phyloP scores from a whole-genome alignment of 2,113 vertebrate species.

The Oryzias curvinotus region DNA sequence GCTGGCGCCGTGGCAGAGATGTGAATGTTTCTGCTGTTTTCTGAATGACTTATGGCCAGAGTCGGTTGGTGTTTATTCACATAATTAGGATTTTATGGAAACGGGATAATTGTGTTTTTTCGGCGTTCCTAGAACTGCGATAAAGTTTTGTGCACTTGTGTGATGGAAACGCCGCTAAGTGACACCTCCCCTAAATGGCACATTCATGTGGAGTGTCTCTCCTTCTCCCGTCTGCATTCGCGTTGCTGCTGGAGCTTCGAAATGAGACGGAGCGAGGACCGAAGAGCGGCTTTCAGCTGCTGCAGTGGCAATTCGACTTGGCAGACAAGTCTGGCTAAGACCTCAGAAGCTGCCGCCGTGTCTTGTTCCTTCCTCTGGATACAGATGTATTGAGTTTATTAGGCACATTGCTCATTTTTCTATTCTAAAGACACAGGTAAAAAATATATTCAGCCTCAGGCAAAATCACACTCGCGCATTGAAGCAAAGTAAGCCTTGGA shows the following conservation, averaged over 20 bases:
- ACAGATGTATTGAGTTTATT: conserved; percentile 31
- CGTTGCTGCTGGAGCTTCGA: conserved; percentile 12
- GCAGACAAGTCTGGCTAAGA: conserved; percentile 25
- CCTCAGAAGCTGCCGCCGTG: conserved; percentile 45
- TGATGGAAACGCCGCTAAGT: background rate
- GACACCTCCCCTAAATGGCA: conserved; percentile 17
- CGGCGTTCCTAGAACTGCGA: too few relatives aligned
- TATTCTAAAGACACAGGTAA: conserved; percentile 37
- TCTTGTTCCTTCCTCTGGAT: background rate
- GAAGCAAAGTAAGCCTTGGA: conserved; percentile 16
- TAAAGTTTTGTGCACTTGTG: too few relatives aligned
- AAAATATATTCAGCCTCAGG: conserved; percentile 32
- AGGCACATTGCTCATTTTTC: conserved; percentile 15
- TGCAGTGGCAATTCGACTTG: conserved; percentile 51
- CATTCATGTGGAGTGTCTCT: background rate
- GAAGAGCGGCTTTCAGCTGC: conserved; percentile 34
- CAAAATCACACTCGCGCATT: conserved; percentile 29
- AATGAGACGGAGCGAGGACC: conserved; percentile 21
- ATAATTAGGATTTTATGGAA: too few relatives aligned
- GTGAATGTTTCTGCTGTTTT: too few relatives aligned
- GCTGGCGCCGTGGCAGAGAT: too few relatives aligned
- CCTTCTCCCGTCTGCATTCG: conserved; percentile 17
- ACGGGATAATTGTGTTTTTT: too few relatives aligned
- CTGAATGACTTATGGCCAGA: too few relatives aligned
- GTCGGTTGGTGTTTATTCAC: too few relatives aligned